These are phyloP conservation scores for Myotis findleyi DNA, from an alignment of 2,797 vertebrate genomes.

Conservation along the genomic window DNA sequence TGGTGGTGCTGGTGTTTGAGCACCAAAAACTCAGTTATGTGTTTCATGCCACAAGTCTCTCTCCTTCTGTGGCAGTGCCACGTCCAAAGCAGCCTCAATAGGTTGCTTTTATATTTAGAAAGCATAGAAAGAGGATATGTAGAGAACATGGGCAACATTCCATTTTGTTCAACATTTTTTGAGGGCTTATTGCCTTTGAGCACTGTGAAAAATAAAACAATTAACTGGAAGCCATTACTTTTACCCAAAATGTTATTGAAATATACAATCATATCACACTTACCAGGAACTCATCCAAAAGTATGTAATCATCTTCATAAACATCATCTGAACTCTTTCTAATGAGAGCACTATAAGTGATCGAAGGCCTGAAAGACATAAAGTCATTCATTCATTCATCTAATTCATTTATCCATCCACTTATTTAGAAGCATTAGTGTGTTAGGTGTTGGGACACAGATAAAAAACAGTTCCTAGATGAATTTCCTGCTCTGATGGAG, in stretches of 20 bases:
- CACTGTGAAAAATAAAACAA: background rate
- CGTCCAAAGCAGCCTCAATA: background rate
- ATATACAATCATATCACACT: background rate
- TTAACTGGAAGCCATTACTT: background rate
- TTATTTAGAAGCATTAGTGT: background rate
- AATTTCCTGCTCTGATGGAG: background rate
- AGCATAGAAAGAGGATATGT: background rate
- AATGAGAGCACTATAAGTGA: background rate
- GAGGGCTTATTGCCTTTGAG: background rate
- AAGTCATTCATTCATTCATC: background rate
- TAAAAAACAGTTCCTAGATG: background rate
- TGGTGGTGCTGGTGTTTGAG: background rate
- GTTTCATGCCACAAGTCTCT: background rate
- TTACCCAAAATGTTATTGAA: background rate
- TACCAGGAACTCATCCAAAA: background rate
- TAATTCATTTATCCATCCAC: background rate
- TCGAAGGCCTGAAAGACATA: background rate
- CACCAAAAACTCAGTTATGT: background rate
- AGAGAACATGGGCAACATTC: background rate
- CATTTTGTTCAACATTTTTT: background rate
- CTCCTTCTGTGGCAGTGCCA: background rate
- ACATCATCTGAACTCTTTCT: background rate
- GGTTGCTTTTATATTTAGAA: slow-evolving; percentile 24
- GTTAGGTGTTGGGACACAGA: background rate
- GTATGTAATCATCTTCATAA: background rate